These are phyloP conservation scores for Nemurella pictetii DNA, from an alignment of 2,888 invertebrate species.

Conservation along the genomic window DNA sequence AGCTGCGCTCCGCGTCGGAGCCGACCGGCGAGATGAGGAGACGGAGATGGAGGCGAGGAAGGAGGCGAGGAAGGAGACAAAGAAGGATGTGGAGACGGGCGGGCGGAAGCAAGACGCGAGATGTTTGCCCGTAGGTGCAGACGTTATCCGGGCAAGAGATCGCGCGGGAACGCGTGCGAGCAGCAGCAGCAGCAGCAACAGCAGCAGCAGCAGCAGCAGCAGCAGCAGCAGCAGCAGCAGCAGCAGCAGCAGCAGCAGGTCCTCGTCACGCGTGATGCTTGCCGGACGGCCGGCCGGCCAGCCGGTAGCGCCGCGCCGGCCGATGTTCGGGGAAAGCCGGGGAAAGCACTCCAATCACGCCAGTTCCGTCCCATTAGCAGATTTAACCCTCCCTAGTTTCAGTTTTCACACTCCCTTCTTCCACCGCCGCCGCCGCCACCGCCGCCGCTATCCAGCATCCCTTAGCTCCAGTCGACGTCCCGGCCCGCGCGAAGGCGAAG, in stretches of 20 bases:
- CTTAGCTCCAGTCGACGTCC: neutral
- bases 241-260: neutral
- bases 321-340: neutral
- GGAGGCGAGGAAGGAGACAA: conserved; percentile 35
- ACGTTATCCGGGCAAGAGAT: conserved; percentile 32
- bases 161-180: conserved; percentile 48
- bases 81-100: conserved; percentile 43
- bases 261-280: neutral
- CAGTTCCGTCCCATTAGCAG: conserved; percentile 38
- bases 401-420: neutral
- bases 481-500: neutral
- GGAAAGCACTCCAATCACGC: conserved; percentile 38
- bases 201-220: neutral
- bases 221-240: neutral
- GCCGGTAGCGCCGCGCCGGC: neutral
- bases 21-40: neutral
- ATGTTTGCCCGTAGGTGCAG: conserved; percentile 50
- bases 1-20: neutral
- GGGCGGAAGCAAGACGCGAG: conserved; percentile 44
- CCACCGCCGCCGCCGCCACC: neutral
- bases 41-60: conserved; percentile 10
- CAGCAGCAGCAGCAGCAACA: conserved; percentile 42
- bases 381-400: conserved; percentile 29
- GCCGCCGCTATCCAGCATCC: too few relatives aligned
- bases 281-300: too few relatives aligned